Conservation (phyloP, 2,888 invertebrate genomes). For the Andrena marginata region DNA sequence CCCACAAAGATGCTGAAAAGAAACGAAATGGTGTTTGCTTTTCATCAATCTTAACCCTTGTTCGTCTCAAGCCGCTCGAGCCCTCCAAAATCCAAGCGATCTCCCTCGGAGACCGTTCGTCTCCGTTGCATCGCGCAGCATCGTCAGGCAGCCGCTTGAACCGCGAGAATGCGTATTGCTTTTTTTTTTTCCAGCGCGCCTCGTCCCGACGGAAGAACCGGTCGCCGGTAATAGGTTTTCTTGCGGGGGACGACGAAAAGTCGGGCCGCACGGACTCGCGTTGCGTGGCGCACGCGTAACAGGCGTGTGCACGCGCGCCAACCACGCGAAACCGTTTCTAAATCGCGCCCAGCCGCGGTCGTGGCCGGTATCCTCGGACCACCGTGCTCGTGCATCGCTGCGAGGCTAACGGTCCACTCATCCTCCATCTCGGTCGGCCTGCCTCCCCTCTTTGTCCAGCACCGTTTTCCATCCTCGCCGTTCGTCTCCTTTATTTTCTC, state of each 20-base stretch:
- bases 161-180: slow-evolving; percentile 43
- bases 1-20: too few species aligned
- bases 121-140: background rate
- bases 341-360: slow-evolving; percentile 41
- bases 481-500: slow-evolving; percentile 36
- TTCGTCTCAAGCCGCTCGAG: too few species aligned
- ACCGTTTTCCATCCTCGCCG: slow-evolving; percentile 28
- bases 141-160: slow-evolving; percentile 37
- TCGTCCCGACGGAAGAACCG: slow-evolving; percentile 55
- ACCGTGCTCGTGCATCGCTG: slow-evolving; percentile 63
- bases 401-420: slow-evolving; percentile 74
- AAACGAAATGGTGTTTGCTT: too few species aligned
- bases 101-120: background rate
- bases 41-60: too few species aligned
- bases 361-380: slow-evolving; percentile 44
- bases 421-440: slow-evolving; percentile 43
- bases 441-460: background rate
- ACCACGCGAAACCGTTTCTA: slow-evolving; percentile 34
- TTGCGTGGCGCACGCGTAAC: background rate
- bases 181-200: slow-evolving; percentile 38
- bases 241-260: slow-evolving; percentile 44
- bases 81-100: background rate
- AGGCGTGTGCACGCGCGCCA: slow-evolving; percentile 6
- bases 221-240: slow-evolving; percentile 62
- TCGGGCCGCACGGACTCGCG: background rate